phyloP scores from a whole-genome alignment of 2,888 invertebrate genomes.

The Hirtodrosophila histrioides region DNA sequence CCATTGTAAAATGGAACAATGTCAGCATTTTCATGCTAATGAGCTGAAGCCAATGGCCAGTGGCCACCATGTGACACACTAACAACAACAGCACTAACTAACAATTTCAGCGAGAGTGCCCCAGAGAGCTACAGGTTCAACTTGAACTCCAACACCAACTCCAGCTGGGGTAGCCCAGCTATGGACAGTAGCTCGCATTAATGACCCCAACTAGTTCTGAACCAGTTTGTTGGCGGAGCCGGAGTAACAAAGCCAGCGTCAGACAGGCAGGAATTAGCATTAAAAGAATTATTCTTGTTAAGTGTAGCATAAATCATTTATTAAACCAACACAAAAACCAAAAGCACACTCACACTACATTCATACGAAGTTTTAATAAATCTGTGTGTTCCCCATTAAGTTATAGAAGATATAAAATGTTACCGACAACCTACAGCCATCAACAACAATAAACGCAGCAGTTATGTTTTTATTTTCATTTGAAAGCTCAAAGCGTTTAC shows the following conservation, averaged over 20 bases:
- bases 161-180: conserved; percentile 7
- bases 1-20: conserved; percentile 19
- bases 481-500: conserved; percentile 51
- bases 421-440: conserved; percentile 30
- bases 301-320: conserved; percentile 68
- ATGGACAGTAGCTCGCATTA: conserved; percentile 33
- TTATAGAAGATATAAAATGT: conserved; percentile 54
- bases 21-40: conserved; percentile 45
- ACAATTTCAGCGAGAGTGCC: conserved; percentile 44
- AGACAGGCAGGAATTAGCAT: conserved; percentile 28
- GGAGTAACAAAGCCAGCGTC: conserved; percentile 26
- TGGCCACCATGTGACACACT: conserved; percentile 34
- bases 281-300: conserved; percentile 72
- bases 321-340: conserved; percentile 30
- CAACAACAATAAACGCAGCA: conserved; percentile 49
- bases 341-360: conserved; percentile 9
- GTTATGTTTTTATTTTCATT: conserved; percentile 75
- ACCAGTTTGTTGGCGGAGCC: conserved; percentile 56
- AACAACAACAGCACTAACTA: conserved; percentile 27
- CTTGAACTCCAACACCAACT: neutral
- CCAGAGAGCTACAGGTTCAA: conserved; percentile 7
- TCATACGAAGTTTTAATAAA: conserved; percentile 36
- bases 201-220: conserved; percentile 42
- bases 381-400: conserved; percentile 46
- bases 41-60: conserved; percentile 8